phyloP scores from a whole-genome alignment of 2,888 invertebrate genomes.

The Eupeodes luniger region DNA sequence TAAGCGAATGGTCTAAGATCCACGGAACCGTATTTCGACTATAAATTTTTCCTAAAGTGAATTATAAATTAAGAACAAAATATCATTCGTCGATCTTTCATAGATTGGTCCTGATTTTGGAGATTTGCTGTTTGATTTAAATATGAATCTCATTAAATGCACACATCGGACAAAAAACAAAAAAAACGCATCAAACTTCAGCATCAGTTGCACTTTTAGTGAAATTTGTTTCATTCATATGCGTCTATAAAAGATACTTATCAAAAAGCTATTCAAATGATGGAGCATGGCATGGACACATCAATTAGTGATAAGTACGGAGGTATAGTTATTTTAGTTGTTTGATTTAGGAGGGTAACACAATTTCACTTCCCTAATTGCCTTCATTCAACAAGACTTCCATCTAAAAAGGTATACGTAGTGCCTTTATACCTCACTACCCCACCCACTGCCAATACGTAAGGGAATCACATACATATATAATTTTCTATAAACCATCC shows the following conservation, averaged over 20 bases:
- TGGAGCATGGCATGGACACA: neutral
- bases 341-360: neutral
- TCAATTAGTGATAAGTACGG: neutral
- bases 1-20: no score
- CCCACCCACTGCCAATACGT: neutral
- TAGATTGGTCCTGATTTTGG: no score
- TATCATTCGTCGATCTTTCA: no score
- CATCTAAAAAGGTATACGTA: neutral
- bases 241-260: neutral
- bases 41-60: no score
- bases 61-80: no score
- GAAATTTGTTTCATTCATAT: neutral
- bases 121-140: no score
- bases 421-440: no score
- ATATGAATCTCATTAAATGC: no score
- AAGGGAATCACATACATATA: neutral
- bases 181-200: neutral
- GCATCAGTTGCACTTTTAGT: neutral
- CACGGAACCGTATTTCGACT: no score
- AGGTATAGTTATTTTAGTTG: neutral
- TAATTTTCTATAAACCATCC: conserved; percentile 20
- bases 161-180: no score
- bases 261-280: neutral
- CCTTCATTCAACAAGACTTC: conserved; percentile 6
- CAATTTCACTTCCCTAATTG: neutral